phyloP scores from a whole-genome alignment of 1,140 invertebrate genomes.

The Drosophila elegans region DNA sequence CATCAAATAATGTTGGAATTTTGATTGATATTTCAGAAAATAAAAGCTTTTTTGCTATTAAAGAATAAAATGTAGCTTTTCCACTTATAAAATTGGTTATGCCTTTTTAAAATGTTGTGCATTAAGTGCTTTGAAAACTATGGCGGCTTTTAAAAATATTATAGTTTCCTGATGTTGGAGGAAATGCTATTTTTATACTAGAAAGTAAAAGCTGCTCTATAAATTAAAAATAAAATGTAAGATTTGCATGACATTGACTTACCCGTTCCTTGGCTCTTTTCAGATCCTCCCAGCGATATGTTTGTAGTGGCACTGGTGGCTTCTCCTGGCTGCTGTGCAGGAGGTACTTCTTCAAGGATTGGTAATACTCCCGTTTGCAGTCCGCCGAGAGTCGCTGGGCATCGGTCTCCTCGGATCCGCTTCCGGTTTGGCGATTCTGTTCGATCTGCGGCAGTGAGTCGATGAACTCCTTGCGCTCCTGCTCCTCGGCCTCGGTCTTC shows the following conservation, averaged over 20 bases:
- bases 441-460: constrained; percentile 78
- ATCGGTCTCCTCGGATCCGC: constrained; percentile 54
- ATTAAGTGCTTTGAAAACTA: too few relatives aligned
- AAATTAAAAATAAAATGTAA: too few relatives aligned
- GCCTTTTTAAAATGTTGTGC: too few relatives aligned
- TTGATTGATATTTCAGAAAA: too few relatives aligned
- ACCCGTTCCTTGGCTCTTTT: constrained; percentile 85
- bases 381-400: constrained; percentile 74
- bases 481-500: constrained; percentile 72
- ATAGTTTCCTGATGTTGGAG: not conserved
- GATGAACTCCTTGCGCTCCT: constrained; percentile 74
- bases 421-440: constrained; percentile 36
- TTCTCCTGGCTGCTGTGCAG: constrained; percentile 82
- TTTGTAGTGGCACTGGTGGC: constrained; percentile 88
- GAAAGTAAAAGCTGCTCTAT: too few relatives aligned
- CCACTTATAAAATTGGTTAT: too few relatives aligned
- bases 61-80: too few relatives aligned
- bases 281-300: constrained; percentile 91
- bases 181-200: too few relatives aligned
- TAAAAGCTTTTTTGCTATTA: too few relatives aligned
- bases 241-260: constrained; percentile 46
- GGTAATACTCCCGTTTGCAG: constrained; percentile 83
- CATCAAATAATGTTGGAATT: too few relatives aligned
- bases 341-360: constrained; percentile 82
- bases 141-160: too few relatives aligned